phyloP scores from a whole-genome alignment of 2,797 vertebrate genomes.

The Sardinella longiceps region DNA sequence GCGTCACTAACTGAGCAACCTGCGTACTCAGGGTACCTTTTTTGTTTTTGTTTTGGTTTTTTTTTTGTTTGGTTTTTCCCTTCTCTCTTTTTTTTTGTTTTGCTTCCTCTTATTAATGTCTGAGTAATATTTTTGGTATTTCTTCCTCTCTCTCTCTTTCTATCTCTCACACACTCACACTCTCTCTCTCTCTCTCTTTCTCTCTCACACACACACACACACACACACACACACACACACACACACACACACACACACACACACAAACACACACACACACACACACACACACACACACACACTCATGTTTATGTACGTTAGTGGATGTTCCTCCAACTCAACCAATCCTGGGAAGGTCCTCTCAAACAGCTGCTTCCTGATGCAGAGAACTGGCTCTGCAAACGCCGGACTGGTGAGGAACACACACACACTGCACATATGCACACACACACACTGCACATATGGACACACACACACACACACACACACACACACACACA shows the following conservation, averaged over 20 bases:
- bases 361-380: conserved; percentile 91
- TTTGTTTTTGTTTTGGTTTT: too few species aligned
- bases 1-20: too few species aligned
- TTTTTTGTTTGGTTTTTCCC: too few species aligned
- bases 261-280: neutral
- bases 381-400: conserved; percentile 93
- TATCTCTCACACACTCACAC: neutral
- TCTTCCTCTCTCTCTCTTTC: too few species aligned
- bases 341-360: conserved; percentile 90
- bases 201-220: neutral
- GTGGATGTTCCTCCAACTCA: conserved; percentile 98
- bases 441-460: neutral
- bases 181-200: neutral
- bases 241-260: neutral
- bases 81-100: too few species aligned
- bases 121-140: neutral
- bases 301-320: conserved; percentile 51
- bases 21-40: too few species aligned
- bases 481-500: neutral
- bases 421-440: neutral
- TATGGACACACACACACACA: neutral
- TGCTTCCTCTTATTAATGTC: too few species aligned
- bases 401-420: conserved; percentile 83
- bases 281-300: neutral
- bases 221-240: neutral